Percentiles rank a stretch among this genome's conserved stretches.
phyloP scores from a whole-genome alignment of 2,797 vertebrate species.

The Jordanella pulchra region DNA sequence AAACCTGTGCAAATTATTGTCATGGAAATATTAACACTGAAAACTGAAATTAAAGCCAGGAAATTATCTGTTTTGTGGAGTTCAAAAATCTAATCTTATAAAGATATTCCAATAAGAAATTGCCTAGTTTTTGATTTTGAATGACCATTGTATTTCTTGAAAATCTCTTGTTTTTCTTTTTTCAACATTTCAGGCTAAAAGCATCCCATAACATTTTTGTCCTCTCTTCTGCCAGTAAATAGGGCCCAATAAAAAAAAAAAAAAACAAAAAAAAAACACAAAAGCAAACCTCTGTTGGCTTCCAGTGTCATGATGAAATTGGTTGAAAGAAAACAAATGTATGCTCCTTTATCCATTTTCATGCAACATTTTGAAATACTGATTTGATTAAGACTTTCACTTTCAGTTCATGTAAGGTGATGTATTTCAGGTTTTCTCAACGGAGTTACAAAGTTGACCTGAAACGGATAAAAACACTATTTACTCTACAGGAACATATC shows the following conservation, averaged over 20 bases:
- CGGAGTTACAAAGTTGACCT: slow-evolving; percentile 7
- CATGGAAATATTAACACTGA: not conserved
- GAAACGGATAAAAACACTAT: slow-evolving; percentile 35
- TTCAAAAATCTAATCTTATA: not conserved
- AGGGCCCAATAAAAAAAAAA: slow-evolving; percentile 7
- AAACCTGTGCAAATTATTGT: not conserved
- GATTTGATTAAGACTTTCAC: slow-evolving; percentile 52
- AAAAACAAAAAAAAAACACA: slow-evolving; percentile 9
- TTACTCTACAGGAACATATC: slow-evolving; percentile 5
- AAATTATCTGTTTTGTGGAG: not conserved
- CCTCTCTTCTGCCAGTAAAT: slow-evolving; percentile 7
- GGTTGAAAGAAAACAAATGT: slow-evolving; percentile 64
- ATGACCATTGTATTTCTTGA: not conserved
- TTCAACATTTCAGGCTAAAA: not conserved
- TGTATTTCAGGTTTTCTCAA: slow-evolving; percentile 28
- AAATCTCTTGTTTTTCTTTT: not conserved
- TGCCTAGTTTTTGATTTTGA: not conserved
- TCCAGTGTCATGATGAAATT: slow-evolving; percentile 57
- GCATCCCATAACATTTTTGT: not conserved
- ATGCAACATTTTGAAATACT: slow-evolving; percentile 40
- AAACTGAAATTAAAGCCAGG: not conserved
- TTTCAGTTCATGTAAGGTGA: slow-evolving; percentile 10
- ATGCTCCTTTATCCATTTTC: slow-evolving; percentile 56
- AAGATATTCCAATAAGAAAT: not conserved
- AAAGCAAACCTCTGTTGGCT: slow-evolving; percentile 25